Evolutionary conservation across 2,797 vertebrate genomes (phyloP).

Genomic region (Discoglossus pictus): DNA sequence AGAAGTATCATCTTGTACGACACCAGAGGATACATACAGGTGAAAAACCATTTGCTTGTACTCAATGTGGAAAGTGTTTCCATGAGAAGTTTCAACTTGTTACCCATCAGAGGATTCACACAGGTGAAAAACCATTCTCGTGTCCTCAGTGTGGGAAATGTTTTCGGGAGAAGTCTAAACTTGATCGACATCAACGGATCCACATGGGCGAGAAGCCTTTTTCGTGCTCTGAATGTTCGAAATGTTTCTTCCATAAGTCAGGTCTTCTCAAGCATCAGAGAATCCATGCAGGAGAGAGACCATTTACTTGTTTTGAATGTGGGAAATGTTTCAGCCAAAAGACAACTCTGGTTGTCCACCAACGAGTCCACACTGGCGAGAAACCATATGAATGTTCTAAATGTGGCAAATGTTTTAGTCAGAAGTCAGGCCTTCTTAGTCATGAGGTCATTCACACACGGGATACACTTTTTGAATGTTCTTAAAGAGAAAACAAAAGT

Average conservation of each 20-base stretch:
- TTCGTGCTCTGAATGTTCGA: background rate
- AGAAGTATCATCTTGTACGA: background rate
- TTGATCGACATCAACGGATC: background rate
- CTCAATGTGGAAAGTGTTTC: background rate
- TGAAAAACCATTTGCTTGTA: background rate
- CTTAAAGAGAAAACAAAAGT: background rate
- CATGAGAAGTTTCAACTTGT: background rate
- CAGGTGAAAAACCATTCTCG: background rate
- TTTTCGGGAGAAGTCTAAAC: background rate
- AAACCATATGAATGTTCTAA: background rate
- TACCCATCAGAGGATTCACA: background rate
- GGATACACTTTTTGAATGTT: background rate
- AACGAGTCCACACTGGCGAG: background rate
- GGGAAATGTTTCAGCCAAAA: background rate
- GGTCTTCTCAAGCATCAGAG: constrained; percentile 1
- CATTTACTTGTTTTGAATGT: background rate
- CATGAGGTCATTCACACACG: background rate
- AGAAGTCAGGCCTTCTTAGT: background rate
- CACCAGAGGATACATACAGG: background rate
- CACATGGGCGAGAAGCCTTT: constrained; percentile 8
- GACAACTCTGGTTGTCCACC: background rate
- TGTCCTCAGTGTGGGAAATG: constrained; percentile 2
- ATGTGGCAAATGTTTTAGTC: background rate
- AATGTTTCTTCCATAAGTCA: background rate
- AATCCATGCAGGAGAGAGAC: background rate